A percentile compares a stretch with the other conserved stretches of the same genome.
Evolutionary conservation across 2,888 invertebrate genomes (phyloP).

Genomic region (Alitta virens): DNA sequence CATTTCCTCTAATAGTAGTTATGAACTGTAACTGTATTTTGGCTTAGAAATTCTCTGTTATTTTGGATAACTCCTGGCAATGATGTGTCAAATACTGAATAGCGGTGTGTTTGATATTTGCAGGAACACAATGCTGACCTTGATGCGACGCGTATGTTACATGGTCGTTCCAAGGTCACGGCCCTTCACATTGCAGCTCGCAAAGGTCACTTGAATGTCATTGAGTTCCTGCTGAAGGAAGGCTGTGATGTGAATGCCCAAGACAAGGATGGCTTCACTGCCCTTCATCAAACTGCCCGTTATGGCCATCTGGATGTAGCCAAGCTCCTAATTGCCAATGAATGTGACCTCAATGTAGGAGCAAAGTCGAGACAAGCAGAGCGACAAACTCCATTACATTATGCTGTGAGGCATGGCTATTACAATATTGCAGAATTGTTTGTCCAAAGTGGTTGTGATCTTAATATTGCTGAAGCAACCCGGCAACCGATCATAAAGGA

Average conservation of each 20-base stretch:
- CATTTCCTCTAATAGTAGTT: no score
- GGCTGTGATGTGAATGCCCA: conserved; percentile 18
- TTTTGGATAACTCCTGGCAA: no score
- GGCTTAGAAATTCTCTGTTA: no score
- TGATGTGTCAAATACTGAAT: no score
- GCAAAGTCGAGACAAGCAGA: conserved; percentile 21
- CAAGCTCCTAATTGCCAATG: conserved; percentile 17
- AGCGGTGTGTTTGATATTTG: no score
- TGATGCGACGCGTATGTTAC: conserved; percentile 12
- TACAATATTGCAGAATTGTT: conserved; percentile 21
- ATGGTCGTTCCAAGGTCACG: conserved; percentile 17
- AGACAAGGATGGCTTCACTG: conserved; percentile 26
- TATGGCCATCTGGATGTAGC: conserved; percentile 17
- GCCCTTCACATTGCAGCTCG: conserved; percentile 27
- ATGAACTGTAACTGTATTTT: no score
- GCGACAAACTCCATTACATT: conserved; percentile 29
- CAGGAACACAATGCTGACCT: conserved; percentile 11
- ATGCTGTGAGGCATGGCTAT: conserved; percentile 26
- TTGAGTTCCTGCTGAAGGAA: conserved; percentile 15
- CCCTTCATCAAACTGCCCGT: conserved; percentile 26
- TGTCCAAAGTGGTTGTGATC: conserved; percentile 23
- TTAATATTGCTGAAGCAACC: conserved; percentile 23
- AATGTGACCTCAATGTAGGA: conserved; percentile 18
- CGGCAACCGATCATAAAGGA: no score
- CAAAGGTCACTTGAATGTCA: conserved; percentile 17